Evolutionary conservation across 2,113 vertebrate genomes (phyloP), one percentile per base, ranked within the genome.

Genomic region (Pao palembangensis): DNA sequence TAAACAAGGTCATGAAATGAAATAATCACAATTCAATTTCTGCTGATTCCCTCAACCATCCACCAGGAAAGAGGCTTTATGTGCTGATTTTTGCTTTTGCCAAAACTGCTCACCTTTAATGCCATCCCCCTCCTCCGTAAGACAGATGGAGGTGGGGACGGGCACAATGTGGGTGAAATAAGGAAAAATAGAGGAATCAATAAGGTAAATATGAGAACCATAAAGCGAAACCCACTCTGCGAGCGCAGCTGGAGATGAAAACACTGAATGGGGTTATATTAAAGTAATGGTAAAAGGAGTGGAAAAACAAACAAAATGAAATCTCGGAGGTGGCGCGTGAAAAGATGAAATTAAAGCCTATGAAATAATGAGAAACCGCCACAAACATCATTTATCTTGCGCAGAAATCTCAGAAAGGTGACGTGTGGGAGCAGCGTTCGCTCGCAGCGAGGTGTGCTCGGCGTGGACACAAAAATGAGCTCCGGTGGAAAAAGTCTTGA

Each of bases 1-100:
- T 96, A 96, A 97, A 95, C 95, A 94, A 95, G 92, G 88, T 90
- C 92, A 60, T 93, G 91, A 94, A 94, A 94, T 92, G 93, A 91
- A 91, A 94, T 92, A 93, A 91, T 92, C 90, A 91, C 78, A 76
- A 61, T 58, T 43, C 69, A 47, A 51, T 68, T 79, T 63, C 42
- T 69, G 55, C 64, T 75, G 61, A 59, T 71, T 73, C 60, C 63
- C 91, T 89, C 88, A 90, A 92, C 89, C 92, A 92, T 90, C 91
- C 91, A 91, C 91, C 91, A 93, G 92, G 92, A 91, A 91, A 89
- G 90, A 82, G 72, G 82, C 72, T 77, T 75, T 66, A 71, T 74
- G 74, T 76, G 58, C 63, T 58, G 54, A 80, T 57, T 70, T 70
- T 23, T 51, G 65, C 51, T 73, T 71, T 58, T 48, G 11, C 8